Evolutionary conservation across 2,113 vertebrate genomes (phyloP).

Genomic region (Turdus rufiventris): DNA sequence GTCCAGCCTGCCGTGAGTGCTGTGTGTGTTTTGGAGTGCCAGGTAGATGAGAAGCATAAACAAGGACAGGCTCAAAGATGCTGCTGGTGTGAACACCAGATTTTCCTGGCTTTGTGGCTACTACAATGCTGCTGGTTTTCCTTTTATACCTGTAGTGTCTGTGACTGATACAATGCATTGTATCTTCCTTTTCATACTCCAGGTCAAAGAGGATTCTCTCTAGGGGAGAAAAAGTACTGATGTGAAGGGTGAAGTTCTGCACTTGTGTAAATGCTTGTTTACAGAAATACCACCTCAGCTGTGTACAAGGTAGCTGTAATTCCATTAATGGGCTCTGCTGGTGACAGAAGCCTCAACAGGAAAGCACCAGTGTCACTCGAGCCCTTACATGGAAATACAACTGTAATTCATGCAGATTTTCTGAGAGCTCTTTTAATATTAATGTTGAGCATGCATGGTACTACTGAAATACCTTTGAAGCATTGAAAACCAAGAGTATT

Average conservation of each 20-base stretch:
- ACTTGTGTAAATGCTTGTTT: constrained; percentile 3
- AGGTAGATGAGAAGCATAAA: background rate
- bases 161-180: background rate
- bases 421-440: constrained; percentile 19
- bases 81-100: background rate
- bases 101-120: background rate
- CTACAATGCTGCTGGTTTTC: background rate
- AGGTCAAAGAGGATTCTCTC: background rate
- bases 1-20: background rate
- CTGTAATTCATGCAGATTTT: background rate
- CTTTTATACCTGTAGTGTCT: background rate
- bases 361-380: constrained; percentile 20
- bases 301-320: background rate
- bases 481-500: background rate
- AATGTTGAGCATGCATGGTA: background rate
- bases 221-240: background rate
- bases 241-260: background rate
- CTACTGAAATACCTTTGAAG: background rate
- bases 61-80: background rate
- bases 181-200: background rate
- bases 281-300: background rate
- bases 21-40: background rate
- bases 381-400: background rate
- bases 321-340: constrained; percentile 33
- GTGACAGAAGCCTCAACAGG: constrained; percentile 2